phyloP scores from a whole-genome alignment of 64 coral and sea anemone species.

The Montipora sp. region DNA sequence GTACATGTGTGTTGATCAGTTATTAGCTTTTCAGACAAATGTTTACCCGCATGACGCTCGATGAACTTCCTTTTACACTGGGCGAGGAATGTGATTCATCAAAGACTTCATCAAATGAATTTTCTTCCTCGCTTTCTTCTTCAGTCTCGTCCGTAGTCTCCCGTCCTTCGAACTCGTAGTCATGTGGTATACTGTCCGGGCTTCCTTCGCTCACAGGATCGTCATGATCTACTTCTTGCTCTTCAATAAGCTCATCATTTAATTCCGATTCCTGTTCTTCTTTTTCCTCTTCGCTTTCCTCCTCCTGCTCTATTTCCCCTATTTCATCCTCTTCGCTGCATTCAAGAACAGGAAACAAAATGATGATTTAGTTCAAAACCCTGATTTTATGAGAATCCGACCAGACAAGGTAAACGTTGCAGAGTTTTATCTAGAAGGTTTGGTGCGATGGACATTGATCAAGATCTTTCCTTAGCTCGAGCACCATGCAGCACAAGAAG shows the following conservation, averaged over 20 bases:
- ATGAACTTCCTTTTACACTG: not conserved
- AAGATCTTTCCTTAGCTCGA: no score
- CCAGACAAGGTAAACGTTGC: no score
- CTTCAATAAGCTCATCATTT: not conserved
- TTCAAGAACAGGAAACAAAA: not conserved
- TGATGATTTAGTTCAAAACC: no score
- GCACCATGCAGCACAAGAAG: no score
- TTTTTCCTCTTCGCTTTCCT: constrained; percentile 1
- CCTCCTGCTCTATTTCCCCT: constrained; percentile 18
- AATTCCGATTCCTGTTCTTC: constrained; percentile 23
- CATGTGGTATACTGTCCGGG: not conserved
- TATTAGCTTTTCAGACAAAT: not conserved
- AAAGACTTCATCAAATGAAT: not conserved
- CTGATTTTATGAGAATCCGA: no score
- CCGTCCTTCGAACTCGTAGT: not conserved
- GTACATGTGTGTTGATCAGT: not conserved
- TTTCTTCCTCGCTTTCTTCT: constrained; percentile 37
- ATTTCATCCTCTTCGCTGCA: not conserved
- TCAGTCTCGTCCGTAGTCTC: not conserved
- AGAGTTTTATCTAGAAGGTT: no score
- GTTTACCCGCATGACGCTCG: constrained; percentile 12
- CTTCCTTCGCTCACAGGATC: not conserved
- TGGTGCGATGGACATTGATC: no score
- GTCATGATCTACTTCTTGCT: not conserved
- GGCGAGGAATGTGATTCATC: constrained; percentile 15